Conservation (phyloP, 2,888 invertebrate genomes). For the Tetheella fluctuosa region DNA sequence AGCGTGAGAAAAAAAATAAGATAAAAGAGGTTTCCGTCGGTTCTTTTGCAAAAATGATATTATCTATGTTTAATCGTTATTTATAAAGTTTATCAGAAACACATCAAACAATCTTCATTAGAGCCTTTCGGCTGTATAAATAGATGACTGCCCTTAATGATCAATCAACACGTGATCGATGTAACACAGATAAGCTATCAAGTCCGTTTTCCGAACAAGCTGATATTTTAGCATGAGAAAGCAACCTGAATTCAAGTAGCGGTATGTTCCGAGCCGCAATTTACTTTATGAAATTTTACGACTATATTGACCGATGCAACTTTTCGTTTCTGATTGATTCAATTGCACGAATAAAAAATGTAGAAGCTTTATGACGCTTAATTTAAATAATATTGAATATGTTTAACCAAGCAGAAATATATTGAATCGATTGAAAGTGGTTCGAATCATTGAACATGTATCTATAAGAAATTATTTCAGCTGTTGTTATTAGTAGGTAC, state of each 20-base stretch:
- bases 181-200: slow-evolving; percentile 21
- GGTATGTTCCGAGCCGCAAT: slow-evolving; percentile 51
- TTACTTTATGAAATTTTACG: slow-evolving; percentile 50
- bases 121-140: slow-evolving; percentile 4
- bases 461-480: slow-evolving; percentile 58
- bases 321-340: slow-evolving; percentile 54
- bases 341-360: slow-evolving; percentile 30
- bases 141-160: slow-evolving; percentile 25
- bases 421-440: slow-evolving; percentile 55
- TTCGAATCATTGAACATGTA: slow-evolving; percentile 61
- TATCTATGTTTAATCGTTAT: slow-evolving; percentile 1
- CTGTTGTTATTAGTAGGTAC: slow-evolving; percentile 47
- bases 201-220: slow-evolving; percentile 33
- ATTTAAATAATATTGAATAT: slow-evolving; percentile 51
- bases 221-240: slow-evolving; percentile 50
- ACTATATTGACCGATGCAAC: slow-evolving; percentile 32
- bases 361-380: slow-evolving; percentile 38
- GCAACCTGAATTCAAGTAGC: slow-evolving; percentile 60
- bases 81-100: background rate
- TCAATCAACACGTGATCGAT: slow-evolving; percentile 34
- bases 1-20: slow-evolving; percentile 4
- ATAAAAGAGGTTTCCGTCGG: slow-evolving; percentile 1
- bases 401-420: slow-evolving; percentile 53
- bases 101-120: slow-evolving; percentile 2
- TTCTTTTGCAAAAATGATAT: slow-evolving; percentile 1